Percentiles rank a stretch among this genome's conserved stretches.
phyloP scores from a whole-genome alignment of 2,797 vertebrate species.

The Syngnathus acus region DNA sequence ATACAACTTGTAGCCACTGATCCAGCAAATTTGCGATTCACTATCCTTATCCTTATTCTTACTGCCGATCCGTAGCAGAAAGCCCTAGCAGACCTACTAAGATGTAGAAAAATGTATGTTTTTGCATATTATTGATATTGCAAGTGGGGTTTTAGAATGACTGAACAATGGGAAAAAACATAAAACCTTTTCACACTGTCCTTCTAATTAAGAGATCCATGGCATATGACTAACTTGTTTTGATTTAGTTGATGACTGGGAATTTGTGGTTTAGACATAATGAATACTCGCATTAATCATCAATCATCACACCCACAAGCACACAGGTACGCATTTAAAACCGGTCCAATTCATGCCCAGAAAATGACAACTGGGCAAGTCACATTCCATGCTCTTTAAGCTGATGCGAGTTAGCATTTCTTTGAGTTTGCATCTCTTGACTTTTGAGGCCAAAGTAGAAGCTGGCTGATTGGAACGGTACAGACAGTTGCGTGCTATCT shows the following conservation, averaged over 20 bases:
- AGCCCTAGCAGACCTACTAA: too few relatives aligned
- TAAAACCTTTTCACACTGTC: too few relatives aligned
- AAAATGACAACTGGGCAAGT: neutral
- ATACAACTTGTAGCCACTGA: too few relatives aligned
- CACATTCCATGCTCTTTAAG: neutral
- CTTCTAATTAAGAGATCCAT: neutral
- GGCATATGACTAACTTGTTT: neutral
- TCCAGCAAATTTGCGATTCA: too few relatives aligned
- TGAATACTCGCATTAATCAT: neutral
- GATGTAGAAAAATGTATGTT: too few relatives aligned
- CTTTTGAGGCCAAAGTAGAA: neutral
- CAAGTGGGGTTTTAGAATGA: too few relatives aligned
- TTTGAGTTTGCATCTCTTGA: neutral
- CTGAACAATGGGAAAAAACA: too few relatives aligned
- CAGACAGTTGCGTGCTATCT: neutral
- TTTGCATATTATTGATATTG: too few relatives aligned
- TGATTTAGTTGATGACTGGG: neutral
- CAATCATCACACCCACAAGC: neutral
- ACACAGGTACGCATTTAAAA: neutral
- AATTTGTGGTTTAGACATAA: neutral
- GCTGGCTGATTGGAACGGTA: neutral
- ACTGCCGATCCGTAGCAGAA: too few relatives aligned
- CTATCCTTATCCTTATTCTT: too few relatives aligned
- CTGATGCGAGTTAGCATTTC: neutral
- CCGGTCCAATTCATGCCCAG: neutral